These are phyloP conservation scores for Garra rufa DNA, from an alignment of 2,113 vertebrate genomes.

Conservation along the genomic window DNA sequence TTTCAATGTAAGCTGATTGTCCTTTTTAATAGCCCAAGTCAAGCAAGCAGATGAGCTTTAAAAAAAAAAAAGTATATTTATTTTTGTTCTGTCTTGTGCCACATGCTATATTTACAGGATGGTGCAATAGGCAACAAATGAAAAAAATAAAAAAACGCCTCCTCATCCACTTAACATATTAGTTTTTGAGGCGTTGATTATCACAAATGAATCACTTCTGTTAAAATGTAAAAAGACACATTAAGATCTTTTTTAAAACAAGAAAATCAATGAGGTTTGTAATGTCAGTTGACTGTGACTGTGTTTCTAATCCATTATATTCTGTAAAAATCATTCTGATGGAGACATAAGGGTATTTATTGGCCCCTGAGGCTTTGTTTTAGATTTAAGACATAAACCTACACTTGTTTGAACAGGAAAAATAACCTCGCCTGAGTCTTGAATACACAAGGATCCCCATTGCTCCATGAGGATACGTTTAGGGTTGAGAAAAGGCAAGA, in stretches of 20 bases:
- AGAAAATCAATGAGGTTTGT: neutral
- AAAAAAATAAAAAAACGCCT: neutral
- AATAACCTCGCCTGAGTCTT: neutral
- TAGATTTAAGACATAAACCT: neutral
- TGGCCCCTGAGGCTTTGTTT: neutral
- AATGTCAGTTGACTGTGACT: neutral
- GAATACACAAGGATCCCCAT: neutral
- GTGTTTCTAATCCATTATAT: conserved; percentile 12
- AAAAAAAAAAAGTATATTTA: conserved; percentile 27
- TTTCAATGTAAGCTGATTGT: conserved; percentile 61
- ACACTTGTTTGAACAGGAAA: neutral
- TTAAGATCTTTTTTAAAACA: neutral
- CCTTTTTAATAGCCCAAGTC: conserved; percentile 54
- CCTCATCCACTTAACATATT: neutral
- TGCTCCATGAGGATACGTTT: neutral
- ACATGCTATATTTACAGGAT: neutral
- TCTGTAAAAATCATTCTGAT: neutral
- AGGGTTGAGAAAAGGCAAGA: neutral
- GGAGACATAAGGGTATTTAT: neutral
- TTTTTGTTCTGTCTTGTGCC: neutral
- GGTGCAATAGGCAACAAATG: too few relatives aligned
- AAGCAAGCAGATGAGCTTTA: conserved; percentile 62
- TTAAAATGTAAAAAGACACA: neutral
- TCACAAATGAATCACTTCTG: neutral
- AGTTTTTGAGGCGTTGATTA: neutral